Base-by-base conservation (phyloP, 2,888 invertebrate species). In the Meteorus colon region DNA sequence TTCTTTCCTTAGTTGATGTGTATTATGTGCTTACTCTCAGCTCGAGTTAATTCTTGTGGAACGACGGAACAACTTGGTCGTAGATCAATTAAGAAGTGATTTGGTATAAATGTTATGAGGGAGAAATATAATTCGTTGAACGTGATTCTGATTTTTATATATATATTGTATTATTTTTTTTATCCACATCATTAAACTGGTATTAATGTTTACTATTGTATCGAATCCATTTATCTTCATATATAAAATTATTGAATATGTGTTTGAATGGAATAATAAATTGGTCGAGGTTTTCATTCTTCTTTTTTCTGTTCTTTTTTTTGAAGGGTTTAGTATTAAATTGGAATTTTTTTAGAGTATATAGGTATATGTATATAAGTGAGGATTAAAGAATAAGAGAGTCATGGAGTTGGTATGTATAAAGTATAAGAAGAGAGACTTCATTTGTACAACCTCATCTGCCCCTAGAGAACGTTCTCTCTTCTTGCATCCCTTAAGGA, bases 351-450 rank as follows among this genome's bases (percentile, higher is more conserved):
- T 75, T 48, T 48, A 29, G 4, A 24, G 19, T 80, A 41, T 41
- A 41, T 41, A 41, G 82, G 82, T 48, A n/a, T 55, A 55, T 55
- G 19, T 55, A 81, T 82, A 85, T 83, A 80, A 81, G 81, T 75
- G 78, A 79, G 86, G 87, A 89, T 89, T 89, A 89, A 88, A 89
- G 89, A 89, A 87, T 87, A 86, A 88, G 86, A 82, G 84, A 81
- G 76, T 76, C 77, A 55, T 70, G 78, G 75, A 74, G 71, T 69
- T 66, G 75, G 73, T 67, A 62, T 71, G 66, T 65, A 62, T 65
- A 63, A 41, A 51, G 27, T 63, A 65, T 73, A 51, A 60, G 77
- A 77, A 80, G 75, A 80, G 83, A 85, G 85, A 69, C 72, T 86
- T 87, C 87, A 87, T 89, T 89, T 88, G 85, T 87, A 83, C 83